Evolutionary conservation across 2,797 vertebrate genomes (phyloP), one percentile per base, ranked within the genome.

Genomic region (Muraenolepis orangiensis): DNA sequence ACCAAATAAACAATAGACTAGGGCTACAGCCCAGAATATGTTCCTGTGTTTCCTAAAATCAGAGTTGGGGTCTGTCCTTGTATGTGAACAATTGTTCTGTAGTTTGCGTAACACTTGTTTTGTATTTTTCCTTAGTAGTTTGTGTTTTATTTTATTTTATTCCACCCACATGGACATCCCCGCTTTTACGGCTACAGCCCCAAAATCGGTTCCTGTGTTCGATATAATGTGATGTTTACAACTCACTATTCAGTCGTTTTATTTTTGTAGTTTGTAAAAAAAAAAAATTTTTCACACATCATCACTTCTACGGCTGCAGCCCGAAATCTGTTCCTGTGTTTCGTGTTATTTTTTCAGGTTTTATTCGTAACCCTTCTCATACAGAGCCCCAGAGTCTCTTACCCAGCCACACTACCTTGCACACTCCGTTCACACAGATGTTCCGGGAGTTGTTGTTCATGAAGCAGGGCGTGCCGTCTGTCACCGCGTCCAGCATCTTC

Each of bases 401-500:
- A 96, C 95, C 95, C 95, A 96, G 94, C 80, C 90, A 93, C 92
- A 90, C 88, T 98, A 99, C 97, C 98, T 99, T 98, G 96, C 98
- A 99, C 93, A 98, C 96, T 91, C 98, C 97, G 91, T 99, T 98
- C 90, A 99, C 94, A 86, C 97, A 99, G 94, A 95, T 85, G 91
- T 95, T 96, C 86, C 94, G 94, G 90, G 94, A 96, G 82, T 89
- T 95, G 88, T 92, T 95, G 78, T 94, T 95, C 90, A 94, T 94
- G 89, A 95, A 98, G 90, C 98, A 99, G 2, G 96, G 95, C 0
- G 98, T 99, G 18, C 98, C 98, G 8, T 99, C 98, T 0, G 93
- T 96, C 85, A 98, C 98, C 0, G 96, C 90, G 72, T 99, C 97
- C 12, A 98, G 91, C 96, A 99, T 96, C 92, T 95, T 98, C 91